Conservation (phyloP, 2,888 invertebrate genomes). For the Andrena bucephala region DNA sequence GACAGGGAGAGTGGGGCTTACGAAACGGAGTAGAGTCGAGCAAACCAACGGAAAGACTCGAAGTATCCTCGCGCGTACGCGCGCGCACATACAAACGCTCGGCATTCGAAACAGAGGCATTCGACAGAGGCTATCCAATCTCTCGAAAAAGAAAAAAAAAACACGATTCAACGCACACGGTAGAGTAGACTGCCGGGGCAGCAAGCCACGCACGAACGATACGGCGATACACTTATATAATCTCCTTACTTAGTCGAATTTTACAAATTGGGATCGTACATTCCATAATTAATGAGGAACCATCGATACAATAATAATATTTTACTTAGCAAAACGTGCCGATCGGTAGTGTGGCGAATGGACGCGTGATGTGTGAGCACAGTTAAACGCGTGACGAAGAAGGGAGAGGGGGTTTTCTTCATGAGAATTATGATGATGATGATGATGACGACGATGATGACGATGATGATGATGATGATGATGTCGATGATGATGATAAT, state of each 20-base stretch:
- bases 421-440: slow-evolving; percentile 25
- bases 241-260: slow-evolving; percentile 79
- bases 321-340: slow-evolving; percentile 81
- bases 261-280: slow-evolving; percentile 81
- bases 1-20: neutral
- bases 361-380: slow-evolving; percentile 79
- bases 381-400: slow-evolving; percentile 74
- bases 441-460: slow-evolving; percentile 30
- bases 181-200: slow-evolving; percentile 78
- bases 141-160: slow-evolving; percentile 16
- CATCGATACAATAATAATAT: slow-evolving; percentile 82
- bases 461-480: slow-evolving; percentile 15
- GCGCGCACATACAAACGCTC: slow-evolving; percentile 20
- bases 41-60: slow-evolving; percentile 15
- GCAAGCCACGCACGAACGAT: slow-evolving; percentile 78
- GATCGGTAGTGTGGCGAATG: slow-evolving; percentile 78
- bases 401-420: slow-evolving; percentile 28
- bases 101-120: slow-evolving; percentile 28
- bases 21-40: neutral
- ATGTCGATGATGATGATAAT: slow-evolving; percentile 39
- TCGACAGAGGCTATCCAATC: slow-evolving; percentile 30
- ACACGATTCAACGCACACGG: slow-evolving; percentile 71
- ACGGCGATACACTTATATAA: slow-evolving; percentile 73
- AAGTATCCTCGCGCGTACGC: slow-evolving; percentile 6
- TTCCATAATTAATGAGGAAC: slow-evolving; percentile 82